Percentiles rank a stretch among this genome's conserved stretches.
phyloP scores from a whole-genome alignment of 2,113 vertebrate species.

The Pycnonotus jocosus region DNA sequence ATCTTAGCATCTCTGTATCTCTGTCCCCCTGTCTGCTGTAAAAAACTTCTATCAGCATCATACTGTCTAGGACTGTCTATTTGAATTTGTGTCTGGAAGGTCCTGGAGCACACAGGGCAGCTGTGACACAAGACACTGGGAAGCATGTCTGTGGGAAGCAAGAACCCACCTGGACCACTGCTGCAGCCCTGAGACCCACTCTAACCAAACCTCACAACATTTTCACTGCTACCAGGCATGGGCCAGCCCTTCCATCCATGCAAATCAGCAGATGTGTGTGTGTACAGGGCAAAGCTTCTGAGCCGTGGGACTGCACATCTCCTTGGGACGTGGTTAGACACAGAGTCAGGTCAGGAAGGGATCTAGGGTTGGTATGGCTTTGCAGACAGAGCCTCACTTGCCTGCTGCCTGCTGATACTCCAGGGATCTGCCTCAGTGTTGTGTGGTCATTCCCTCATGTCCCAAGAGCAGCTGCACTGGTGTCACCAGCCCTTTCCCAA shows the following conservation, averaged over 20 bases:
- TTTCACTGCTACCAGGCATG: background rate
- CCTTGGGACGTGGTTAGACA: rapidly evolving
- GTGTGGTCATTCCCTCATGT: background rate
- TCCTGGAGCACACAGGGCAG: background rate
- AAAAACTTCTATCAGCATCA: background rate
- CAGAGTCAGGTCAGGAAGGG: background rate
- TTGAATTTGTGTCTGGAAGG: background rate
- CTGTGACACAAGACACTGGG: background rate
- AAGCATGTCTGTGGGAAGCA: background rate
- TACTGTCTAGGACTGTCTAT: background rate
- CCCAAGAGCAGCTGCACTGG: background rate
- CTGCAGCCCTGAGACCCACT: background rate
- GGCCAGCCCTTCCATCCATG: background rate
- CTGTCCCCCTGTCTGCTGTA: background rate
- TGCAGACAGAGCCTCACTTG: background rate
- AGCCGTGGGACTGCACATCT: background rate
- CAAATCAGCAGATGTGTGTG: background rate
- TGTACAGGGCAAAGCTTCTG: background rate
- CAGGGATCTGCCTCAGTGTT: background rate
- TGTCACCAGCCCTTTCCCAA: background rate
- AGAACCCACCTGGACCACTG: background rate
- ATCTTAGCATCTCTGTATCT: background rate
- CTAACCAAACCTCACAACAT: background rate
- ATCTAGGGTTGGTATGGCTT: background rate
- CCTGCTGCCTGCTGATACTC: background rate